These are phyloP conservation scores for Anguilla obscura DNA, from an alignment of 2,797 vertebrate genomes.

Conservation along the genomic window DNA sequence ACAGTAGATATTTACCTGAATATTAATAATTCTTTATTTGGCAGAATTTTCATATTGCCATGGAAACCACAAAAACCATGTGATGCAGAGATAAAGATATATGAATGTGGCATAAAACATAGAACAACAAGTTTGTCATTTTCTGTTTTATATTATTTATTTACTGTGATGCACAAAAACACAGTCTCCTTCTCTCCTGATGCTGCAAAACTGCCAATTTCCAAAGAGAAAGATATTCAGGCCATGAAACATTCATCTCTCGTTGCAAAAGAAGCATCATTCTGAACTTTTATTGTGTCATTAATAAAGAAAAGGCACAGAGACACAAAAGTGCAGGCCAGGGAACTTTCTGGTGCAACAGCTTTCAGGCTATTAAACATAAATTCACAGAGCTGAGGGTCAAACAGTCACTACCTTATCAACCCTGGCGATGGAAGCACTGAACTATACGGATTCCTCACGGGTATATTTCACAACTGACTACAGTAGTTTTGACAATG, in stretches of 20 bases:
- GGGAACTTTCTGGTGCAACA: conserved; percentile 7
- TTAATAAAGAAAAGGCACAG: conserved; percentile 18
- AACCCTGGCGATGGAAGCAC: conserved; percentile 17
- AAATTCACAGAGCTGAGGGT: conserved; percentile 23
- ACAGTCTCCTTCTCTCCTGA: not conserved
- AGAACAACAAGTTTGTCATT: not conserved
- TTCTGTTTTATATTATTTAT: not conserved
- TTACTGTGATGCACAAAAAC: conserved; percentile 6
- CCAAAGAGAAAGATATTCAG: not conserved
- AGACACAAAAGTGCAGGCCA: not conserved
- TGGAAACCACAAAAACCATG: not conserved
- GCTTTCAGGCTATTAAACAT: conserved; percentile 7
- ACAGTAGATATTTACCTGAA: not conserved
- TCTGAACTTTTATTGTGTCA: conserved; percentile 30
- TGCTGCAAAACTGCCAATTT: conserved; percentile 21
- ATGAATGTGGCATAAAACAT: not conserved
- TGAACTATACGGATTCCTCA: conserved; percentile 17
- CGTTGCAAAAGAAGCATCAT: conserved; percentile 16
- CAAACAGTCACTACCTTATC: conserved; percentile 23
- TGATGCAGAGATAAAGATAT: not conserved
- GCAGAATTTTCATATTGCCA: not conserved
- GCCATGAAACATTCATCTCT: conserved; percentile 28
- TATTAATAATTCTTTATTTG: not conserved
- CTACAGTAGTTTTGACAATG: not conserved
- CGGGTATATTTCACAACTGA: not conserved